Conservation (phyloP, 30 jellyfish, hydroid and myxozoan species). For the Aurelia sp. region DNA sequence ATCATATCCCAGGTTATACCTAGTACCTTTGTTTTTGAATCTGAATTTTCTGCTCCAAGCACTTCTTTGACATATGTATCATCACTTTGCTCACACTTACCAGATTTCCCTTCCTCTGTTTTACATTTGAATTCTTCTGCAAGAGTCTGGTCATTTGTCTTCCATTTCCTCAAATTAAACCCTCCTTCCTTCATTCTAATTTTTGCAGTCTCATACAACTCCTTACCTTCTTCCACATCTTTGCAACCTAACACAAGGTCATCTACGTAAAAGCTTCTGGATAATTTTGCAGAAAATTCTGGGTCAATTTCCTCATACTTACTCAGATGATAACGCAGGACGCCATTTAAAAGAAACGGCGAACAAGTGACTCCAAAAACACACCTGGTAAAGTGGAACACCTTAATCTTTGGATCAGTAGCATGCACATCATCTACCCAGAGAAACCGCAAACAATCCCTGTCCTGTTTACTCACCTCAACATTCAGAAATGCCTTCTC, state of each 20-base stretch:
- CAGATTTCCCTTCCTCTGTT: no score
- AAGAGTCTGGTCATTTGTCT: constrained; percentile 28
- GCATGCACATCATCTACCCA: constrained; percentile 3
- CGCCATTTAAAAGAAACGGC: constrained; percentile 55
- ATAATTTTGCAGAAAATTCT: constrained; percentile 17
- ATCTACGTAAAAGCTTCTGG: constrained; percentile 38
- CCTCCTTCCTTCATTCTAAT: constrained; percentile 45
- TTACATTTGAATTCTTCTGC: constrained; percentile 3
- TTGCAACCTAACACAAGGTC: constrained; percentile 62
- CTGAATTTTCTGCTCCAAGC: no score
- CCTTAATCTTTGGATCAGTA: neutral
- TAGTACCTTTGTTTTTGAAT: no score
- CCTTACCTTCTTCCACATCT: constrained; percentile 29
- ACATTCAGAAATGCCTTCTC: no score
- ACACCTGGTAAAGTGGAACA: neutral
- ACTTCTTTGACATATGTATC: constrained; percentile 56
- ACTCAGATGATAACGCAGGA: constrained; percentile 35
- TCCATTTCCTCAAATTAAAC: constrained; percentile 37
- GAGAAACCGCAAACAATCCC: no score
- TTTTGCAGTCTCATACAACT: constrained; percentile 31
- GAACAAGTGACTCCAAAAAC: constrained; percentile 33
- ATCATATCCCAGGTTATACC: no score
- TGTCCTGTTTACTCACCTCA: no score
- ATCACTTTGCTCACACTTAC: neutral
- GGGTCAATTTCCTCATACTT: constrained; percentile 29